Evolutionary conservation across 2,888 invertebrate genomes (phyloP), one percentile per base, ranked within the genome.

Genomic region (Aphodius sticticus): DNA sequence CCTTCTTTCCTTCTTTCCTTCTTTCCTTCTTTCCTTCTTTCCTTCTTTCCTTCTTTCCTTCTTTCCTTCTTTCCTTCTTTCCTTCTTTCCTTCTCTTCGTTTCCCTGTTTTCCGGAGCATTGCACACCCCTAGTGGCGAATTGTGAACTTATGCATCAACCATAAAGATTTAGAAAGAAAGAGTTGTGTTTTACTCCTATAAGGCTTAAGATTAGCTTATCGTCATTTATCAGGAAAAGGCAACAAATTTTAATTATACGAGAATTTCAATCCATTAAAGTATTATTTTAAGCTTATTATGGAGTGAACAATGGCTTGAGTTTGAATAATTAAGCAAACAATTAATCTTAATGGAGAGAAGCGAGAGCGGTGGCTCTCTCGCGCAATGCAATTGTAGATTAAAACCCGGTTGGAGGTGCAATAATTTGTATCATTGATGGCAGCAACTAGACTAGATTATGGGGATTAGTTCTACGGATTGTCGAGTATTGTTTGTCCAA

Each of bases 11-110:
- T 90, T 90, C 78, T 87, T 89, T 37, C 87, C 81, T 2, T 90
- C 90, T 80, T 90, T 90, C 79, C 87, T 87, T 1, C 90, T 90
- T 36, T 90, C 87, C 26, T 89, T 85, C 15, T 87, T 88, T 0
- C 87, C 86, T n/a, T 86, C 26, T 16, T 6, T 4, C 70, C 26
- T 15, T n/a, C 70, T 83, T 26, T 85, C 83, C 0, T 84, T 83
- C n/a, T 84, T 84, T 12, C 88, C 88, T 1, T 88, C 88, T 6
- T 85, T 82, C 0, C 89, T 89, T 0, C 89, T 87, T 78, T 89
- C 90, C 76, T 87, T 87, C 81, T 87, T 88, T 81, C 90, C 90
- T 0, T 90, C 90, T 26, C 26, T 26, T 26, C 26, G 26, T 26
- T 26, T 26, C 26, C 26, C 26, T 26, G 1, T 26, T 26, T 26